Base-by-base conservation (phyloP, 2,888 invertebrate genomes). In the Nomada fabriciana region DNA sequence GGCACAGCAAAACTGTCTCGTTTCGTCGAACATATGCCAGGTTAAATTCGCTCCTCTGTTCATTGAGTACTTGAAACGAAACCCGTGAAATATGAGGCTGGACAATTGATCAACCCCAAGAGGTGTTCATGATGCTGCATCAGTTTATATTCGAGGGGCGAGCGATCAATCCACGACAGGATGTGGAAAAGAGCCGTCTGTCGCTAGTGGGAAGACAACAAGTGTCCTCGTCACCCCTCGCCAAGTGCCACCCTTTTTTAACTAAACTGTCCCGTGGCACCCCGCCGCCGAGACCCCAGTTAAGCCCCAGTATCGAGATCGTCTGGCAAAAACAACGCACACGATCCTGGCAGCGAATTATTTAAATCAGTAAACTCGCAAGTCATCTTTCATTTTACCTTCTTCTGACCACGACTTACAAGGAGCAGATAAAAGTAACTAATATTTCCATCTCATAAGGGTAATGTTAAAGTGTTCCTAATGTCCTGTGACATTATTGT, bases 181-280 rank as follows among this genome's bases (percentile, higher is more conserved):
- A 88, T 81, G 88, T 70, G 72, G 72, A 84, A 88, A 86, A 86
- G 88, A 81, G 78, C 86, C 80, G 83, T 80, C 82, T 83, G 88
- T 76, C 86, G 83, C 72, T 36, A 60, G 65, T 70, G 82, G 77
- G 86, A 88, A 85, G 82, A 73, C 78, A 76, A 84, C 86, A 84
- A 88, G 88, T 86, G 88, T 84, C 55, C 88, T 88, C 76, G n/a
- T 42, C 76, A 70, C 67, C 80, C 86, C 59, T 63, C 59, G n/a
- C 36, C 53, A 64, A 69, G 59, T 67, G 71, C 63, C 80, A 78
- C 52, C 77, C 76, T 68, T 69, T 76, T 53, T 77, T 53, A 69
- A 57, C 79, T 74, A 76, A 64, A 67, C 67, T 64, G 63, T 55
- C 65, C 55, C 47, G 20, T 47, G 23, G 47, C 65, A 65, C 18